Evolutionary conservation across 1,140 invertebrate genomes (phyloP).

Genomic region (Eubasilissa regina): DNA sequence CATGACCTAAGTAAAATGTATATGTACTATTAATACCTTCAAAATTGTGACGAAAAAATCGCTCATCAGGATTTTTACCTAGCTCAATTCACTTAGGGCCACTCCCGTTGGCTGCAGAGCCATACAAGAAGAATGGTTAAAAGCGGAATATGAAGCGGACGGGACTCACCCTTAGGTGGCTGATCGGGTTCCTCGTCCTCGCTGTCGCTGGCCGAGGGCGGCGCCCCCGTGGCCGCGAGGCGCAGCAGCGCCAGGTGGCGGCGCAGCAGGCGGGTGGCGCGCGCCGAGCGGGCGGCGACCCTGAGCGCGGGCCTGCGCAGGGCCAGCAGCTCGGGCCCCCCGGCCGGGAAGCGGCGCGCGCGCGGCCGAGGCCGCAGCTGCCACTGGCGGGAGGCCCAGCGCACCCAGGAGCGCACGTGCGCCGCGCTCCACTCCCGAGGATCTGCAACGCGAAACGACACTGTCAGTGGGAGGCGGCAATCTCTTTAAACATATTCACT

Average conservation of each 20-base stretch:
- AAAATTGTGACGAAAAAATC: too few species aligned
- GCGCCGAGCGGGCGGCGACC: conserved; percentile 40
- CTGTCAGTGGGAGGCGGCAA: neutral
- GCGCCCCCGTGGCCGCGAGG: conserved; percentile 46
- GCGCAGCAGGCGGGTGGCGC: conserved; percentile 48
- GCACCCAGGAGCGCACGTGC: conserved; percentile 53
- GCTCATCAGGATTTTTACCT: too few species aligned
- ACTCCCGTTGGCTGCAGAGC: too few species aligned
- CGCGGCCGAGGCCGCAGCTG: conserved; percentile 38
- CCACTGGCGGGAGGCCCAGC: conserved; percentile 54
- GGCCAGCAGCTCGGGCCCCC: conserved; percentile 27
- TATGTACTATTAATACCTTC: too few species aligned
- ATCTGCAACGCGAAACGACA: conserved; percentile 23
- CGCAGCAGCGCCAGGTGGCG: conserved; percentile 50
- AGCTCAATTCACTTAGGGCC: too few species aligned
- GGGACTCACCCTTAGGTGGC: conserved; percentile 46
- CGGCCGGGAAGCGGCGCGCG: conserved; percentile 38
- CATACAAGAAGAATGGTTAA: too few species aligned
- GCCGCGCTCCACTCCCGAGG: conserved; percentile 46
- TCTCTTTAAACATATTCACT: too few species aligned
- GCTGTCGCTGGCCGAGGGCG: conserved; percentile 20
- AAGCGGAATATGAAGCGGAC: neutral
- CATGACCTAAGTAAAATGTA: too few species aligned
- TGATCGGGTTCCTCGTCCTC: conserved; percentile 10
- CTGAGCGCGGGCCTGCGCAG: conserved; percentile 30